phyloP scores from a whole-genome alignment of 2,113 vertebrate genomes.

The Chlorodrepanis virens region DNA sequence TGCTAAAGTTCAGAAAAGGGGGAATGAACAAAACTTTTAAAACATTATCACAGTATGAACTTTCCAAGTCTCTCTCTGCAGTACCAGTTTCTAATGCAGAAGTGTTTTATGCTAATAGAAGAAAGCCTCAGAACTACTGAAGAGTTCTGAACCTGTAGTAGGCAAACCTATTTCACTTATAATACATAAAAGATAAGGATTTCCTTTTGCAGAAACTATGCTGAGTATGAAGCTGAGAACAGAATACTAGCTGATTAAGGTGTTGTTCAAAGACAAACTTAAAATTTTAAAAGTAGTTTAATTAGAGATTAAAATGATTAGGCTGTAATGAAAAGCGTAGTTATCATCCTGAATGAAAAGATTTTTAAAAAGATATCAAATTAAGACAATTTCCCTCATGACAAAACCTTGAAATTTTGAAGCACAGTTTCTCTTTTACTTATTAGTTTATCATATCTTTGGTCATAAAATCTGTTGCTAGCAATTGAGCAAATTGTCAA shows the following conservation, averaged over 20 bases:
- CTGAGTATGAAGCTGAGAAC: background rate
- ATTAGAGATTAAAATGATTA: background rate
- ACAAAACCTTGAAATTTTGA: background rate
- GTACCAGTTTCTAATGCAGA: background rate
- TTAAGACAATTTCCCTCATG: background rate
- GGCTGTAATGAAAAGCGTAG: background rate
- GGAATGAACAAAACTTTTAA: background rate
- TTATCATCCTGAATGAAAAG: background rate
- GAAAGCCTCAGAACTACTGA: background rate
- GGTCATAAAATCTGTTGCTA: background rate
- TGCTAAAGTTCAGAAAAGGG: background rate
- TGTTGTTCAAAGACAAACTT: background rate
- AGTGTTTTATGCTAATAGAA: background rate
- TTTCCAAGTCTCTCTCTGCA: background rate
- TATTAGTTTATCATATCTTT: background rate
- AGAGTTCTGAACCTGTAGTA: background rate
- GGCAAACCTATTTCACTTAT: constrained; percentile 29
- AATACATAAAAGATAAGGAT: constrained; percentile 42
- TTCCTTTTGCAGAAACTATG: constrained; percentile 1
- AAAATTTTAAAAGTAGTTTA: background rate
- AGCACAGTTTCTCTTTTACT: background rate
- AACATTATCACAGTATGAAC: background rate
- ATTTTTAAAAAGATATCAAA: background rate
- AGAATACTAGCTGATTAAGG: background rate
- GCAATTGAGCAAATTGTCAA: background rate